Conservation (phyloP, 2,113 vertebrate genomes). For the Promerops cafer region DNA sequence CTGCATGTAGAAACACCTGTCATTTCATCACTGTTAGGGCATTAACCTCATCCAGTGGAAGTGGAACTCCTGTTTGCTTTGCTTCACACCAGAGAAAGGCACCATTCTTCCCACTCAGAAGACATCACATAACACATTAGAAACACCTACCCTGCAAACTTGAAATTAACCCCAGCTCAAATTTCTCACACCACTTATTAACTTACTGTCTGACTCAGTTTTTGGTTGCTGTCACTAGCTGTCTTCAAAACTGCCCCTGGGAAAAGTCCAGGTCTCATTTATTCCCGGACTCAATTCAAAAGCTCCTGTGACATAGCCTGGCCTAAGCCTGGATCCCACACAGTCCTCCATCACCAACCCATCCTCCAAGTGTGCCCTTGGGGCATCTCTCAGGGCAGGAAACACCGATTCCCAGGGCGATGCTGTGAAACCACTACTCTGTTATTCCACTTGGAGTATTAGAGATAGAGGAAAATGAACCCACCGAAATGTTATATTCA, state of each 20-base stretch:
- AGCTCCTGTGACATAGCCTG: neutral
- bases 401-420: neutral
- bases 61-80: neutral
- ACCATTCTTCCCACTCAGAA: neutral
- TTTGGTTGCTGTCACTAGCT: neutral
- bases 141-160: neutral
- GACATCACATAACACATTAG: neutral
- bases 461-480: neutral
- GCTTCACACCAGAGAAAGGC: neutral
- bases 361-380: neutral
- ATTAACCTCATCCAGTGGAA: neutral
- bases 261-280: accelerated
- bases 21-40: neutral
- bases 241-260: neutral
- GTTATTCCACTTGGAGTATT: neutral
- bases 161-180: neutral
- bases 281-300: neutral
- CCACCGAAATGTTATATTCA: neutral
- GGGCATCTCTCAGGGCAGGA: neutral
- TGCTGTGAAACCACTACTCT: neutral
- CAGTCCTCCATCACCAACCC: accelerated
- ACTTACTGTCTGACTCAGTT: neutral
- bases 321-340: neutral
- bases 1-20: neutral
- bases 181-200: neutral